Percentiles rank a stretch among this genome's conserved stretches.
Evolutionary conservation across 2,797 vertebrate genomes (phyloP).

Genomic region (Melanotaenia pygmaea): DNA sequence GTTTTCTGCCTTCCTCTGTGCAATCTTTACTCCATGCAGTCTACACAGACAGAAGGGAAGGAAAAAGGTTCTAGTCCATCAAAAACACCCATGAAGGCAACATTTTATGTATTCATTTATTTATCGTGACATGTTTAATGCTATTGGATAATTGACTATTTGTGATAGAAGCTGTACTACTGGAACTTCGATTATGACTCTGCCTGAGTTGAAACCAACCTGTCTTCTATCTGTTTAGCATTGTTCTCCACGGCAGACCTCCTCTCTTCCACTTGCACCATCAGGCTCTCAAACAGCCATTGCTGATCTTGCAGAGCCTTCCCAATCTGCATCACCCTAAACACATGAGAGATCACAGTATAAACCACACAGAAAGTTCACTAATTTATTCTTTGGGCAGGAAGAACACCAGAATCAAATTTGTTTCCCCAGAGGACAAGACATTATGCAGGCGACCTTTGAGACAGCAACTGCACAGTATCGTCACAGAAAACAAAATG

Average conservation of each 20-base stretch:
- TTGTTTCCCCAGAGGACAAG: conserved; percentile 52
- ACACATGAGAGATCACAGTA: conserved; percentile 42
- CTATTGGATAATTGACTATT: conserved; percentile 31
- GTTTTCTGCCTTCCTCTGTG: conserved; percentile 95
- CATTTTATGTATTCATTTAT: conserved; percentile 34
- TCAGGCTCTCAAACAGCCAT: conserved; percentile 84
- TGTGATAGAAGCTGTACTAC: conserved; percentile 27
- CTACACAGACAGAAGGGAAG: conserved; percentile 75
- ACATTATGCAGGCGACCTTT: conserved; percentile 76
- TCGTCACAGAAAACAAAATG: conserved; percentile 70
- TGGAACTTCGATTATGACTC: background rate
- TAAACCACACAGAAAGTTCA: conserved; percentile 43
- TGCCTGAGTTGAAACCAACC: conserved; percentile 66
- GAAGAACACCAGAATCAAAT: conserved; percentile 63
- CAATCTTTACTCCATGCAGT: conserved; percentile 93
- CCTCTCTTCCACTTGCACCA: conserved; percentile 84
- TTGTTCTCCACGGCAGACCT: conserved; percentile 83
- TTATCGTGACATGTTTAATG: conserved; percentile 21
- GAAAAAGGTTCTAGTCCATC: conserved; percentile 54
- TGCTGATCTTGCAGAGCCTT: conserved; percentile 86
- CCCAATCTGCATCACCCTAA: conserved; percentile 81
- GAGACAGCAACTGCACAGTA: conserved; percentile 62
- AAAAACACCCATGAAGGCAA: conserved; percentile 30
- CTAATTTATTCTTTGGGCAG: conserved; percentile 56
- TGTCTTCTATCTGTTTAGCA: conserved; percentile 85